phyloP scores from a whole-genome alignment of 2,888 invertebrate species.

The Agelastica alni region DNA sequence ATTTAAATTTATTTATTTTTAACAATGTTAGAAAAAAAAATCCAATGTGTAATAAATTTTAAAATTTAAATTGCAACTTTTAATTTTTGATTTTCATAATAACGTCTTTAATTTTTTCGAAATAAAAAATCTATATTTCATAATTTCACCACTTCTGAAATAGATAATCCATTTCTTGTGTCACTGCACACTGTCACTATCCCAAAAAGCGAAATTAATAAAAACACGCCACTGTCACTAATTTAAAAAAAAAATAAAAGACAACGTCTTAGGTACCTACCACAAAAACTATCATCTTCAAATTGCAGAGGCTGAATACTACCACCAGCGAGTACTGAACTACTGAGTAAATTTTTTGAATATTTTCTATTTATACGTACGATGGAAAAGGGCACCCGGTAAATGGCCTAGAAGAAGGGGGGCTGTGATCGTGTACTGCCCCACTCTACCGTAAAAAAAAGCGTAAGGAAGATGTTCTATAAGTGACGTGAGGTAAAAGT shows the following conservation, averaged over 20 bases:
- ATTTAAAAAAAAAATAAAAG: slow-evolving; percentile 5
- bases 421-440: slow-evolving; percentile 12
- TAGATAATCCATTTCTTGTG: slow-evolving; percentile 7
- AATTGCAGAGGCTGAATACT: slow-evolving; percentile 16
- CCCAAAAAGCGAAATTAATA: too few species aligned
- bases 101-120: too few species aligned
- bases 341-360: slow-evolving; percentile 28
- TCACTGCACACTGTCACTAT: slow-evolving; percentile 24
- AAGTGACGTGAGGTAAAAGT: slow-evolving; percentile 28
- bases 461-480: slow-evolving; percentile 24
- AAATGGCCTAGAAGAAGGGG: slow-evolving; percentile 11
- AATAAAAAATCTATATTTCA: too few species aligned
- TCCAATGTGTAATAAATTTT: too few species aligned
- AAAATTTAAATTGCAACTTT: too few species aligned
- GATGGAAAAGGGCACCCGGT: slow-evolving; percentile 31
- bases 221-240: slow-evolving; percentile 26
- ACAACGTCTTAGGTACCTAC: slow-evolving; percentile 36
- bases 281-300: slow-evolving; percentile 45
- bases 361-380: slow-evolving; percentile 36
- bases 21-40: too few species aligned
- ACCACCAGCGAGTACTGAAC: slow-evolving; percentile 34
- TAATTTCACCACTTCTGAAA: too few species aligned
- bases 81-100: too few species aligned
- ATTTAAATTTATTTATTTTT: too few species aligned
- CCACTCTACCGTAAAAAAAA: slow-evolving; percentile 21